Evolutionary conservation across 1,140 invertebrate genomes (phyloP), one percentile per base, ranked within the genome.

Genomic region (Paraescarpia echinospica): DNA sequence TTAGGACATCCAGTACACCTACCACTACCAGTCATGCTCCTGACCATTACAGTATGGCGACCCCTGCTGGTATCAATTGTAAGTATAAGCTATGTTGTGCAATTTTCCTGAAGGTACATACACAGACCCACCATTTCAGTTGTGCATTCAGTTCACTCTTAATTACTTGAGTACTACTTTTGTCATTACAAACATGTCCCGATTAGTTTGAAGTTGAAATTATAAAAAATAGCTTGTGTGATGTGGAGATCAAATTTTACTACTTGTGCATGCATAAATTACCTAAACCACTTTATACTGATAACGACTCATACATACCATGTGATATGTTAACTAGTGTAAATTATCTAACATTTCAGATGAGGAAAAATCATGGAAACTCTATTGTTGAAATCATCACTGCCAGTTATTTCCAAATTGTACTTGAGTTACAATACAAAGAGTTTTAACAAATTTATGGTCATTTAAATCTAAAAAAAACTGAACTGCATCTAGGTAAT

Each of bases 21-120:
- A 89, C 89, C 34, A 89, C 89, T 89, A 89, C 89, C 34, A 89
- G 89, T 89, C 89, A 89, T 89, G 89, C 89, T 89, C 34, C 89
- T 18, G 89, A 89, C 18, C 89, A 89, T 4, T 89, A 89, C 34
- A 89, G 89, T 89, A 6, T 89, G 34, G 34, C 34, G 89, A 33
- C 89, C 89, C 89, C 89, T 33, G 89, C 89, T 89, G 89, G 4
- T 89, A 89, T 18, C n/a, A 89, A 18, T 89, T 18, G 89, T 33
- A 90, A 90, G 89, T 90, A 31, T 22, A 14, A 2, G n/a, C 14
- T 33, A 90, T 18, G n/a, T 90, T 90, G 8, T 90, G 89, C 1
- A 22, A 22, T 0, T 22, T 90, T 33, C 89, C 89, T 90, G 89
- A 1, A 90, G 18, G n/a, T 33, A 90, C 35, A 90, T 31, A 90